Evolutionary conservation across 1,140 invertebrate species (phyloP), one percentile per base, ranked within the genome.

Genomic region (Drosophila eugracilis): DNA sequence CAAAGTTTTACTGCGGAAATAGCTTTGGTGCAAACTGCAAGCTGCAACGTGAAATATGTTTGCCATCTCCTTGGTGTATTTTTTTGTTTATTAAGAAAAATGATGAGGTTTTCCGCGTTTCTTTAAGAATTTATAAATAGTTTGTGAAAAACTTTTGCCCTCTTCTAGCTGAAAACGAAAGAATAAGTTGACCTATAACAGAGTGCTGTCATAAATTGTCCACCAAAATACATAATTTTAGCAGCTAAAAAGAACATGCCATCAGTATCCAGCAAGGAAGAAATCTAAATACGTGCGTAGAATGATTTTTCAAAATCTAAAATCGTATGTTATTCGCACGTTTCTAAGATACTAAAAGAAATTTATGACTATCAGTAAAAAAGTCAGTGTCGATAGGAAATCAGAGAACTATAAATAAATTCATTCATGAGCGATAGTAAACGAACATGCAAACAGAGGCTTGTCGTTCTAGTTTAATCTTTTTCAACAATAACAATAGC

Each of bases 41-140:
- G 17, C 32, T 42, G 67, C 67, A 24, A 41, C 49, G 49, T 66
- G 50, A 75, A 75, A 75, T 66, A 75, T 75, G 72, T 75, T 55
- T 66, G 59, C 37, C 45, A 50, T 66, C 74, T 66, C 45, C 50
- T 57, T 75, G 49, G 26, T 39, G 30, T 52, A 34, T 66, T 67
- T 75, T 75, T 36, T 39, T 37, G 59, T 57, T 75, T 75, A 75
- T 75, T 75, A 75, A 41, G 72, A 74, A 63, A 75, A 75, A 66
- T 66, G 50, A 75, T 75, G 71, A 37, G 53, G 36, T 48, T 60
- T 12, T 24, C 9, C 0, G n/a, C 10, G 7, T 3, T 17, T 24
- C 19, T 21, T 5, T 19, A 6, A 1, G 12, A 65, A 17, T 66
- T 66, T 67, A 34, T 52, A 66, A 67, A 67, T 67, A 52, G 44